Evolutionary conservation across 2,888 invertebrate species (phyloP).

Genomic region (Blastobasis lacticolella): DNA sequence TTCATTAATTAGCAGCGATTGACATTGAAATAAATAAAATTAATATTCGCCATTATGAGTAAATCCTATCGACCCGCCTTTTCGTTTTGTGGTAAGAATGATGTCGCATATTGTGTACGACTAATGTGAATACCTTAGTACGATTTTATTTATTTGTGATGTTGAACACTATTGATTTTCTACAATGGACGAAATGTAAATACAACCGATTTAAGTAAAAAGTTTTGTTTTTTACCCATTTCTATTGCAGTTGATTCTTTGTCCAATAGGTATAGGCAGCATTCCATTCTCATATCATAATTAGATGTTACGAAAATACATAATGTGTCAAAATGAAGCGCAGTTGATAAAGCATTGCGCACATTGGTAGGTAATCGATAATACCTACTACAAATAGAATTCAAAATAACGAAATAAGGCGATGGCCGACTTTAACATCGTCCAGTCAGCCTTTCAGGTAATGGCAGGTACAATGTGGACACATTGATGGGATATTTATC

Average conservation of each 20-base stretch:
- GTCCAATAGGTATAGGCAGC: too few relatives aligned
- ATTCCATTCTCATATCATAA: too few relatives aligned
- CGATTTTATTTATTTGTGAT: slow-evolving; percentile 75
- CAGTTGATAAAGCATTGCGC: slow-evolving; percentile 24
- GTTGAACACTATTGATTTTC: slow-evolving; percentile 73
- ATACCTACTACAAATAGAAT: too few relatives aligned
- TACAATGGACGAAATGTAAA: slow-evolving; percentile 74
- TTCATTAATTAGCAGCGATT: slow-evolving; percentile 38
- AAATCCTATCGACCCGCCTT: slow-evolving; percentile 63
- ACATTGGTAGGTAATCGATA: slow-evolving; percentile 14
- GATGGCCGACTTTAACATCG: too few relatives aligned
- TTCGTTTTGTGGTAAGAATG: slow-evolving; percentile 63
- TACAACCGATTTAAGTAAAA: slow-evolving; percentile 75
- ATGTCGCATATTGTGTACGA: slow-evolving; percentile 65
- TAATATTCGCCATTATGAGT: slow-evolving; percentile 43
- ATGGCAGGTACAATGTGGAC: too few relatives aligned
- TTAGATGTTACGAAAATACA: too few relatives aligned
- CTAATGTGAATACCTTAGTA: slow-evolving; percentile 69
- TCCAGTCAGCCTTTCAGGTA: too few relatives aligned
- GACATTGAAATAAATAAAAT: slow-evolving; percentile 53
- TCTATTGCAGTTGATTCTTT: too few relatives aligned
- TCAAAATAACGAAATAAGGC: too few relatives aligned
- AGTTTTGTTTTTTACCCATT: slow-evolving; percentile 62
- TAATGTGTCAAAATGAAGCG: slow-evolving; percentile 19
- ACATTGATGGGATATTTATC: too few relatives aligned